Base-by-base conservation (phyloP, 2,113 vertebrate species). In the Melanerpes aurifrons region DNA sequence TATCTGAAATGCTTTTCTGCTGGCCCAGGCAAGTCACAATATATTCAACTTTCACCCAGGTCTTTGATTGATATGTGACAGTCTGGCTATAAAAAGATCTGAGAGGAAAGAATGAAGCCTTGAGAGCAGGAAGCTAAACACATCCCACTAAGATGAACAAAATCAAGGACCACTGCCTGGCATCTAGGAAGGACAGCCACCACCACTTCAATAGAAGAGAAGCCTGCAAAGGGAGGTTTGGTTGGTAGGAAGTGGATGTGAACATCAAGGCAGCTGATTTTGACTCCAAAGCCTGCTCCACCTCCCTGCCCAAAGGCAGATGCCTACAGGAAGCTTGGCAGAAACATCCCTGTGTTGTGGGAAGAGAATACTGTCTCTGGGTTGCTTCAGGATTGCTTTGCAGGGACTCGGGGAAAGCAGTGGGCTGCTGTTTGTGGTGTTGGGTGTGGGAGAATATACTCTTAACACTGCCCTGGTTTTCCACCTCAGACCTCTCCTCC, bases 51-150 rank as follows among this genome's bases (percentile, higher is more conserved):
- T 87, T 64, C 73, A 84, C 86, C 90, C 56, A 31, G 90, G 89
- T 82, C 83, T 47, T 89, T 93, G 90, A 90, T 56, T 81, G 88
- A 77, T 82, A 69, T 4, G 70, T 83, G 89, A 58, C 90, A 88
- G 58, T 72, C 70, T 69, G 69, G 18, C 66, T 94, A 84, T 81
- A 68, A 90, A 78, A 92, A 88, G 80, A 88, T 70, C 48, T 54
- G 14, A 54, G 31, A 75, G 54, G 26, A 54, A 82, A 81, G 57
- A 53, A 47, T 15, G 26, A 70, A 86, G 43, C 13, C 12, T 75
- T 75, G 67, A 81, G 70, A 1, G 1, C 48, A 89, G 58, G 4
- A 1, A 90, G 37, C 59, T 62, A 47, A 85, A 82, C 45, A 24
- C 31, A 54, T 75, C 54, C 50, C 48, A 32, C 50, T 21, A 19